Evolutionary conservation across 2,888 invertebrate species (phyloP).

Genomic region (Drosophila pseudotalamancana): DNA sequence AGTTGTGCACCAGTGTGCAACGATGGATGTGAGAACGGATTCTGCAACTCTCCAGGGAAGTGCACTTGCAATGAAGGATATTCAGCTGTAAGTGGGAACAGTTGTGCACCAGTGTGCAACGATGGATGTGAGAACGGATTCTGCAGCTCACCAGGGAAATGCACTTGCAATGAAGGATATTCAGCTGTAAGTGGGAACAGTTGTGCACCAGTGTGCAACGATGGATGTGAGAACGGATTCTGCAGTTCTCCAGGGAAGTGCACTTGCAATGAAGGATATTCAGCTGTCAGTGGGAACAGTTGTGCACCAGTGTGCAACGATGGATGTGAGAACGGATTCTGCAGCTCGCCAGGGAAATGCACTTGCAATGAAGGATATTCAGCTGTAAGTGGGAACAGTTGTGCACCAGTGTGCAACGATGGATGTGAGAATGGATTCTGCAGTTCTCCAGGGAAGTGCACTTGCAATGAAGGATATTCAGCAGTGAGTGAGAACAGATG

Average conservation of each 20-base stretch:
- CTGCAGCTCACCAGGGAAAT: conserved; percentile 88
- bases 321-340: conserved; percentile 16
- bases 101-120: conserved; percentile 17
- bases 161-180: conserved; percentile 88
- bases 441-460: conserved; percentile 2
- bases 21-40: conserved; percentile 21
- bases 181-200: conserved; percentile 12
- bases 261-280: conserved; percentile 57
- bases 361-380: not conserved
- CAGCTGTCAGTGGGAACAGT: conserved; percentile 41
- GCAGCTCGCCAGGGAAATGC: conserved; percentile 6
- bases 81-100: not conserved
- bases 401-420: not conserved
- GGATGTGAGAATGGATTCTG: conserved; percentile 22
- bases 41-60: conserved; percentile 6
- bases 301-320: conserved; percentile 80
- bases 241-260: conserved; percentile 75
- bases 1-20: conserved; percentile 21
- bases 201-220: conserved; percentile 55
- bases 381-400: not conserved
- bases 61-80: conserved; percentile 26
- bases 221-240: conserved; percentile 73
- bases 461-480: not conserved
- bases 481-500: not conserved
- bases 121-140: conserved; percentile 83